phyloP scores from a whole-genome alignment of 35 echinoderm and acorn worm species.

The Lytechinus variegatus region DNA sequence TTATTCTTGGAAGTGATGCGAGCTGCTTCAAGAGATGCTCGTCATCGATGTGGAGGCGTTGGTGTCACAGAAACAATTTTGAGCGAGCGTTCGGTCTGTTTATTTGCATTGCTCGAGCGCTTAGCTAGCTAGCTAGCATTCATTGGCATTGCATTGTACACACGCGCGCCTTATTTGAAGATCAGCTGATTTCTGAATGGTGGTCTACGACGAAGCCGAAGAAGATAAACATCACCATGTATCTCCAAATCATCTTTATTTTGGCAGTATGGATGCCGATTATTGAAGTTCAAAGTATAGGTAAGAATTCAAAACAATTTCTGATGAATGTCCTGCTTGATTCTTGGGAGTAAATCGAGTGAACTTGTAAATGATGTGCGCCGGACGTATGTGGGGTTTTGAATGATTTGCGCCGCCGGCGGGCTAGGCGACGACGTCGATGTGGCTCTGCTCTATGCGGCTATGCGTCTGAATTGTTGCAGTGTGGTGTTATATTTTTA shows the following conservation, averaged over 20 bases:
- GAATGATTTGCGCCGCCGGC: background rate
- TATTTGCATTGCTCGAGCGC: no score
- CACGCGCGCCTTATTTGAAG: background rate
- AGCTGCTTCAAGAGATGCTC: no score
- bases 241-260: background rate
- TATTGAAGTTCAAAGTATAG: background rate
- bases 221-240: background rate
- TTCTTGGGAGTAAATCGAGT: background rate
- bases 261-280: conserved; percentile 1
- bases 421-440: background rate
- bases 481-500: background rate
- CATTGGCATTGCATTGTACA: background rate
- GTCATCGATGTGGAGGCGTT: no score
- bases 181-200: background rate
- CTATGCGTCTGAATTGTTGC: background rate
- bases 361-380: background rate
- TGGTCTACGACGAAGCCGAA: background rate
- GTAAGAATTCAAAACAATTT: background rate
- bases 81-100: no score
- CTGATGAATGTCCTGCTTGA: background rate
- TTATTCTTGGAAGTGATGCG: background rate
- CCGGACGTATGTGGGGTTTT: background rate
- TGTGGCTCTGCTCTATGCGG: background rate
- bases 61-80: no score
- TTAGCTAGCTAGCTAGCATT: no score